Base-by-base conservation (phyloP, 2,113 vertebrate species). In the Paramisgurnus dabryanus region DNA sequence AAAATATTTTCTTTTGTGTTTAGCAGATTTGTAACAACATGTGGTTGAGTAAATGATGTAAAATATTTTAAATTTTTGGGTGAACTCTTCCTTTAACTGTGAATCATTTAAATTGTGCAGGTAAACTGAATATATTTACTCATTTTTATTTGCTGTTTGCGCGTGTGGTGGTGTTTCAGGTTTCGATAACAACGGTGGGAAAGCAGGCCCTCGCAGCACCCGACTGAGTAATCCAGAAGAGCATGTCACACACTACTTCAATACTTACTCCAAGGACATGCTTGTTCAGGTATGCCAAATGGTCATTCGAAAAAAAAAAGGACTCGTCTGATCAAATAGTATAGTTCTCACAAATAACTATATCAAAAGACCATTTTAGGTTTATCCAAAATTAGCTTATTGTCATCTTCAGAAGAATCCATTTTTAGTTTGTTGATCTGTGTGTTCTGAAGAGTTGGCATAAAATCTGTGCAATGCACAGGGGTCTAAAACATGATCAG, bases 191-290 rank as follows among this genome's bases (percentile, higher is more conserved):
- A 98, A 98, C n/a, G 97, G 96, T 89, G 92, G 91, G 86, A 90
- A 87, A 81, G 80, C 89, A 98, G 98, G 98, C 88, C 98, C 98
- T 78, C 95, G 96, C 87, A 98, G 95, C 89, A 96, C 95, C 84
- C 93, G 97, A 47, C 95, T 97, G 87, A 98, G 96, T 90, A 99
- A 97, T 89, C 95, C 95, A 0, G 98, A 98, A 85, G 98, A 99
- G 78, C 95, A 98, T 18, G 96, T 96, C 17, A 95, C 94, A 77
- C 96, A 96, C 69, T 99, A 99, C 89, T 98, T 98, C 86, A 97
- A 96, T 88, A 95, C 94, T 34, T 98, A 95, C 91, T 99, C 97
- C 40, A 99, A 98, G 89, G 97, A 99, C 82, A 95, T 99, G 91
- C 89, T 99, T 83, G 94, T 98, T 66, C 96, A 98, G 96, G 98